These are phyloP conservation scores for Mechanitis mazaeus DNA, from an alignment of 2,888 invertebrate species.

Conservation along the genomic window DNA sequence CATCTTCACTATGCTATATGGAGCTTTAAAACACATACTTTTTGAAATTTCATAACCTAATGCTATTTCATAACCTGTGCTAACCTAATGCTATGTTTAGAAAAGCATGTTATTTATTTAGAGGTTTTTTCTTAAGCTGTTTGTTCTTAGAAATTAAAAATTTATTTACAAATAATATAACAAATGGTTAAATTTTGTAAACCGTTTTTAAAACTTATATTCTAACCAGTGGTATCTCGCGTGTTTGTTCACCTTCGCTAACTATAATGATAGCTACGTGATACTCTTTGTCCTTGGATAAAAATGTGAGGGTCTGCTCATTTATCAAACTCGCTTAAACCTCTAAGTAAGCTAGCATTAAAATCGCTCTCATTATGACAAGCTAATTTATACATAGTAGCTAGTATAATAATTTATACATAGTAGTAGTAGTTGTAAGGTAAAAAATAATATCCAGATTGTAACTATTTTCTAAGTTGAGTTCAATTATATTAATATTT, in stretches of 20 bases:
- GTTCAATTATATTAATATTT: not conserved
- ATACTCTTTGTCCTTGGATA: not conserved
- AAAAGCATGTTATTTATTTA: too few relatives aligned
- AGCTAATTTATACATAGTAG: not conserved
- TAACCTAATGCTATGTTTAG: not conserved
- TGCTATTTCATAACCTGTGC: constrained; percentile 13
- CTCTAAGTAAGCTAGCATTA: too few relatives aligned
- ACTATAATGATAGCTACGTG: not conserved
- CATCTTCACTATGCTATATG: constrained; percentile 28
- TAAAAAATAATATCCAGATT: too few relatives aligned
- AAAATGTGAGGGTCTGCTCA: not conserved
- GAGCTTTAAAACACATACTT: constrained; percentile 52
- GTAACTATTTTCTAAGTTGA: too few relatives aligned
- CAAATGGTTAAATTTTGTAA: too few relatives aligned
- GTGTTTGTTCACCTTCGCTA: too few relatives aligned
- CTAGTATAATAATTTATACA: not conserved
- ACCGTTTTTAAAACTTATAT: too few relatives aligned
- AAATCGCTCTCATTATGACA: too few relatives aligned
- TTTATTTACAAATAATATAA: too few relatives aligned
- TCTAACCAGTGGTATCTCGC: too few relatives aligned
- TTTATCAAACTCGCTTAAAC: not conserved
- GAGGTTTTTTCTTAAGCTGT: too few relatives aligned
- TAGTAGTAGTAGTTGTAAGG: not conserved
- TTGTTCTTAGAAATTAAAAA: too few relatives aligned
- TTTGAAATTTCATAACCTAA: constrained; percentile 28